Conservation (phyloP, 2,113 vertebrate species). For the Phoenicopterus ruber region DNA sequence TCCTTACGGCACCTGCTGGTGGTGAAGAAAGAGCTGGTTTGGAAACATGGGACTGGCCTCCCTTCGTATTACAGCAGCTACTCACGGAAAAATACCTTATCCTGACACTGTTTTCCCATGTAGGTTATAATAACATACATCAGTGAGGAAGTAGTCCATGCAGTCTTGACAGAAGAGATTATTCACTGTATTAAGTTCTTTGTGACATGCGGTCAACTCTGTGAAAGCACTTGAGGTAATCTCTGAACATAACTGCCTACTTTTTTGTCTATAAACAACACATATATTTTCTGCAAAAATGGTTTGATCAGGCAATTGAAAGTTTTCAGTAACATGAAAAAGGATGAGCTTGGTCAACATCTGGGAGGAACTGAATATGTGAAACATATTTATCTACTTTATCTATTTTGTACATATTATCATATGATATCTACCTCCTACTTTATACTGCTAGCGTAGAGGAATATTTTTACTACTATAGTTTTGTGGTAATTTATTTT, state of each 20-base stretch:
- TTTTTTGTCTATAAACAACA: neutral
- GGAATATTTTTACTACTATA: neutral
- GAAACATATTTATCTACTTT: neutral
- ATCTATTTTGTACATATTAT: neutral
- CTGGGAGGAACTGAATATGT: neutral
- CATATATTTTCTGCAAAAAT: neutral
- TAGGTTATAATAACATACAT: neutral
- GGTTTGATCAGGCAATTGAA: neutral
- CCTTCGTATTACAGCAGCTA: neutral
- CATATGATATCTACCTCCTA: neutral
- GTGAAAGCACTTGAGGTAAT: neutral
- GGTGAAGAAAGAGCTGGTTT: neutral
- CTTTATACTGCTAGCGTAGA: neutral
- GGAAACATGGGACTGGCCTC: neutral
- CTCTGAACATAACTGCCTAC: neutral
- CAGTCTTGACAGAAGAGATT: neutral
- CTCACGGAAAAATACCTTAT: neutral
- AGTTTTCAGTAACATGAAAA: neutral
- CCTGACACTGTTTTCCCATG: neutral
- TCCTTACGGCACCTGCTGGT: neutral
- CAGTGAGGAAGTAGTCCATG: neutral
- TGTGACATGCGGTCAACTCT: neutral
- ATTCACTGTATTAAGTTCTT: neutral
- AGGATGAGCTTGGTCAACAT: neutral
- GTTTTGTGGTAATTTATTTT: neutral